These are phyloP conservation scores for Pseudococcus viburni DNA, from an alignment of 2,888 invertebrate genomes.

Conservation along the genomic window DNA sequence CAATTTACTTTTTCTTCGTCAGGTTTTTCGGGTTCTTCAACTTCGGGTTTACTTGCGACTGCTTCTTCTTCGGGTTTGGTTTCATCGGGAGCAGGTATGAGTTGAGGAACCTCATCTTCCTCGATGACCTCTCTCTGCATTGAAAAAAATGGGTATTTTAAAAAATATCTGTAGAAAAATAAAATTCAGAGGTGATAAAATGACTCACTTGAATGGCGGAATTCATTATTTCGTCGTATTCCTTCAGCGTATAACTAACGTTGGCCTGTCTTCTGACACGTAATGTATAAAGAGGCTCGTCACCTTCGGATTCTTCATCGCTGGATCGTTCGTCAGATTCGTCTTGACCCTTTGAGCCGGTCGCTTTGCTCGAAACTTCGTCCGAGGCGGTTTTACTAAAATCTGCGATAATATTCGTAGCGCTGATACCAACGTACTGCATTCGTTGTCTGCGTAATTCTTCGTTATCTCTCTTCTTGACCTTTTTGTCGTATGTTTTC, in stretches of 20 bases:
- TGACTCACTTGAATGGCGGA: conserved; percentile 79
- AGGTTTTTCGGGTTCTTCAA: conserved; percentile 37
- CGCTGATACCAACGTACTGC: conserved; percentile 82
- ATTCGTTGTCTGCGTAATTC: conserved; percentile 79
- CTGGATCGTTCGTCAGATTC: conserved; percentile 62
- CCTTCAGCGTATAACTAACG: conserved; percentile 88
- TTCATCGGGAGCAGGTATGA: conserved; percentile 71
- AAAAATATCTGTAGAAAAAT: not conserved
- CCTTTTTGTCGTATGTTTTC: conserved; percentile 80
- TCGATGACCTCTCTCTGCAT: conserved; percentile 65
- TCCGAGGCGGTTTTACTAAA: conserved; percentile 69
- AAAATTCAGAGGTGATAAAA: not conserved
- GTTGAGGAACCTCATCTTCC: conserved; percentile 55
- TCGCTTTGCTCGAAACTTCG: conserved; percentile 68
- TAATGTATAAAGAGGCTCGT: conserved; percentile 83
- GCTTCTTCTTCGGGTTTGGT: conserved; percentile 79
- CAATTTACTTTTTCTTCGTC: conserved; percentile 13
- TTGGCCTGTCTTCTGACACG: conserved; percentile 85
- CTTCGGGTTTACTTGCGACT: conserved; percentile 57
- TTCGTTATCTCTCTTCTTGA: conserved; percentile 78
- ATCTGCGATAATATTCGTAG: conserved; percentile 79
- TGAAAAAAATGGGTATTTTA: not conserved
- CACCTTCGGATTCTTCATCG: conserved; percentile 69
- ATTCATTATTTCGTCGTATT: conserved; percentile 96
- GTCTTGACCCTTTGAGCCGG: not conserved